Evolutionary conservation across 2,888 invertebrate species (phyloP).

Genomic region (Acanthosepion pharaonis): DNA sequence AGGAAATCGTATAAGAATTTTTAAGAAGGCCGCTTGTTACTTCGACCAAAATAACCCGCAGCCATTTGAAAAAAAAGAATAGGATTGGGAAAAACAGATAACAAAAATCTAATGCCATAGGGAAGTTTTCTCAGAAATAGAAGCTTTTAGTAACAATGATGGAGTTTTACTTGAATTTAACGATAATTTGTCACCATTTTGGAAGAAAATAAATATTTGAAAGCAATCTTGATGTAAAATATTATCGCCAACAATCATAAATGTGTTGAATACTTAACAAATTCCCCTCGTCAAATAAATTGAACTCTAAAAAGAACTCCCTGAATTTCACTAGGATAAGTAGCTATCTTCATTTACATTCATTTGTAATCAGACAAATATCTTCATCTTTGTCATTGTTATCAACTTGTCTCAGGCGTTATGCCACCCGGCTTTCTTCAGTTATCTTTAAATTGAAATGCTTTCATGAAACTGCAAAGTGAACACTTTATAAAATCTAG

Average conservation of each 20-base stretch:
- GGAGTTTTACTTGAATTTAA: not conserved
- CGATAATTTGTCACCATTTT: not conserved
- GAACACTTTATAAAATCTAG: no score
- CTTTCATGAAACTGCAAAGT: no score
- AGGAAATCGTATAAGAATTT: not conserved
- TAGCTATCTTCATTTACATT: no score
- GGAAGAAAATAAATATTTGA: not conserved
- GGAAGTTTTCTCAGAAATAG: not conserved
- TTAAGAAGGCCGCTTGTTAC: not conserved
- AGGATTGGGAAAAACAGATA: no score
- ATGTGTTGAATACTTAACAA: not conserved
- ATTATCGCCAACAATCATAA: not conserved
- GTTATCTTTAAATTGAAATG: no score
- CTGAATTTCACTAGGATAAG: no score
- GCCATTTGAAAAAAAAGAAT: not conserved
- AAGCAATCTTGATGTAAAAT: not conserved
- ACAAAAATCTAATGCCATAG: not conserved
- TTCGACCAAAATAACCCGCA: not conserved
- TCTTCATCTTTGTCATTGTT: no score
- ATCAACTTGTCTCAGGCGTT: no score
- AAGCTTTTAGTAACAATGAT: not conserved
- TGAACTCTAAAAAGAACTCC: not conserved
- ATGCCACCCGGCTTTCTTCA: no score
- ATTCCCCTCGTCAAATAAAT: not conserved
- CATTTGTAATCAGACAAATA: no score